Evolutionary conservation across 2,888 invertebrate species (phyloP), one percentile per base, ranked within the genome.

Genomic region (Drosophila mayaguana): DNA sequence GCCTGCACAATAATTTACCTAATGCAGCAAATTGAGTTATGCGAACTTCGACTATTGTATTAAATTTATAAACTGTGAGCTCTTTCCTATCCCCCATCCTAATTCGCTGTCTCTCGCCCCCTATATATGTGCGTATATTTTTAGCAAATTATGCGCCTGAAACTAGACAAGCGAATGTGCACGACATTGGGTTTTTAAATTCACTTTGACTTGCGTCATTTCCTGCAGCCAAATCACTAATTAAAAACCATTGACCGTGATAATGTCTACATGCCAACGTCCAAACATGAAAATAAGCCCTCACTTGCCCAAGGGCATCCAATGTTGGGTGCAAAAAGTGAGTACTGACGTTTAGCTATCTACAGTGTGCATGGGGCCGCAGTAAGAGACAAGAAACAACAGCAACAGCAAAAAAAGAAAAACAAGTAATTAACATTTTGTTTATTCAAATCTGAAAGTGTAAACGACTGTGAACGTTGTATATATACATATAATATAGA

Each of bases 191-290:
- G 25, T 18, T 68, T 46, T 53, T 32, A 65, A 74, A 84, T 82
- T 82, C 83, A 76, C 82, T 84, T 83, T 83, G 69, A 63, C 63
- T 70, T 67, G 63, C 78, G 51, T 43, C 65, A 69, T 79, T 68
- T 75, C 80, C 82, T 62, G 64, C 75, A 78, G 78, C 76, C 60
- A 83, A 81, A 75, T 72, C 70, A 54, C 82, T 81, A 83, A 83
- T 83, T 83, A 81, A 81, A 83, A 83, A 55, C 71, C 82, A 65
- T 78, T 83, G 82, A 84, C 84, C 83, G 80, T 78, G 80, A 75
- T 67, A 72, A 81, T 77, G 84, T 76, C 66, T 65, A 75, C 74
- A 72, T 65, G 70, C 63, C 59, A 59, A 63, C 61, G 53, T 59
- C 46, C 68, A 28, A 42, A 18, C 53, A 38, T 6, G n/a, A 45